phyloP scores from a whole-genome alignment of 2,888 invertebrate genomes.

The Agonopterix heracliana region DNA sequence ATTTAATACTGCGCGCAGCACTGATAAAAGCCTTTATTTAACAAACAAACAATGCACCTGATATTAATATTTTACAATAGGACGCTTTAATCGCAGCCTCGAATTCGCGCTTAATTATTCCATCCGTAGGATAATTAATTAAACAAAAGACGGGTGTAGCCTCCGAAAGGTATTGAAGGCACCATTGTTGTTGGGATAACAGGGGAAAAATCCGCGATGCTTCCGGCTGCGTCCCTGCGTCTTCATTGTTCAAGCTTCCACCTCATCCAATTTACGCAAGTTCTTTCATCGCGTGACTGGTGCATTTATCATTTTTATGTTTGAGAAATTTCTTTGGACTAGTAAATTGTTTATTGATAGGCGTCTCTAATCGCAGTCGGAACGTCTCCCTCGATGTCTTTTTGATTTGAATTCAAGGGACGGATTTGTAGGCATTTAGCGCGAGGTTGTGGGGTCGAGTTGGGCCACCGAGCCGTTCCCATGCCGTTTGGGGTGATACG shows the following conservation, averaged over 20 bases:
- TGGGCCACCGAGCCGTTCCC: constrained; percentile 63
- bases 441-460: constrained; percentile 39
- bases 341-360: constrained; percentile 67
- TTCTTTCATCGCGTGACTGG: constrained; percentile 55
- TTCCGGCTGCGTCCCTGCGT: constrained; percentile 45
- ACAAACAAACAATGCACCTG: constrained; percentile 53
- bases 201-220: constrained; percentile 61
- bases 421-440: constrained; percentile 69
- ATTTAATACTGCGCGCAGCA: constrained; percentile 34
- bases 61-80: constrained; percentile 53
- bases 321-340: constrained; percentile 49
- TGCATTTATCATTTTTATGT: constrained; percentile 58
- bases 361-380: constrained; percentile 58
- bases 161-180: constrained; percentile 48
- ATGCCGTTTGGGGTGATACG: constrained; percentile 68
- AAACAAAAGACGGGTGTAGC: constrained; percentile 58
- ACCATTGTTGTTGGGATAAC: constrained; percentile 59
- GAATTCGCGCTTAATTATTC: constrained; percentile 64
- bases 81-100: constrained; percentile 49
- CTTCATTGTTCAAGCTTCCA: constrained; percentile 47
- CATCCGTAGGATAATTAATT: constrained; percentile 66
- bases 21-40: constrained; percentile 47
- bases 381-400: constrained; percentile 58
- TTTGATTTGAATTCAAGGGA: constrained; percentile 60
- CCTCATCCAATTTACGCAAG: constrained; percentile 53